Conservation (phyloP, 2,797 vertebrate genomes). For the Sebastes umbrosus region DNA sequence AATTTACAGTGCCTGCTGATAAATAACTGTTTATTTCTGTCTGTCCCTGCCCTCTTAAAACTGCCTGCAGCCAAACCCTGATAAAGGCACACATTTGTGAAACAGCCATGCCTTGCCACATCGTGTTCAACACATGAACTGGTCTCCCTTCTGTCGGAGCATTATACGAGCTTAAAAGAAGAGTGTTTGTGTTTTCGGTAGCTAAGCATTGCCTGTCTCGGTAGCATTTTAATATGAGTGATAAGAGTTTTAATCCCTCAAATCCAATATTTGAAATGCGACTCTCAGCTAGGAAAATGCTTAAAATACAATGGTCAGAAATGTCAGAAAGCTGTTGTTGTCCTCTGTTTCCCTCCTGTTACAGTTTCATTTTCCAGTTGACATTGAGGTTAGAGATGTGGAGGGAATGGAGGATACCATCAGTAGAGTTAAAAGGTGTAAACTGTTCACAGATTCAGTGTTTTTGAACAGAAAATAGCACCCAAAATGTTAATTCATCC, state of each 20-base stretch:
- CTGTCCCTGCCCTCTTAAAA: slow-evolving; percentile 47
- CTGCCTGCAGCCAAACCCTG: slow-evolving; percentile 65
- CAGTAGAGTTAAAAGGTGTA: slow-evolving; percentile 37
- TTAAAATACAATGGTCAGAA: neutral
- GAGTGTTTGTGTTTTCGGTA: neutral
- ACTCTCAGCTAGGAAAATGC: slow-evolving; percentile 17
- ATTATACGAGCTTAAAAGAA: slow-evolving; percentile 35
- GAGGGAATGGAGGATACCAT: slow-evolving; percentile 22
- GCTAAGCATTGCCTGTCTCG: neutral
- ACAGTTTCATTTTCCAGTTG: slow-evolving; percentile 36
- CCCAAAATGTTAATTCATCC: slow-evolving; percentile 33
- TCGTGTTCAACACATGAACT: slow-evolving; percentile 18
- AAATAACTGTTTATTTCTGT: slow-evolving; percentile 53
- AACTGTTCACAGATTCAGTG: slow-evolving; percentile 57
- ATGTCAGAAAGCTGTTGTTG: neutral
- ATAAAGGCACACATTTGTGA: slow-evolving; percentile 80
- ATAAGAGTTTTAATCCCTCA: slow-evolving; percentile 8
- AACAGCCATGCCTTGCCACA: slow-evolving; percentile 57
- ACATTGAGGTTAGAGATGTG: slow-evolving; percentile 36
- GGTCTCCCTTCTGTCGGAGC: slow-evolving; percentile 30
- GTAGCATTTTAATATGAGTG: slow-evolving; percentile 10
- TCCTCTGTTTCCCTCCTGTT: slow-evolving; percentile 9
- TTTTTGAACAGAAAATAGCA: slow-evolving; percentile 46
- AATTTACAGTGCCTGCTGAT: slow-evolving; percentile 66
- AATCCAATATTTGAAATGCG: slow-evolving; percentile 27